A percentile compares a stretch with the other conserved stretches of the same genome.
phyloP scores from a whole-genome alignment of 2,888 invertebrate species.

The Epirrhoe alternata region DNA sequence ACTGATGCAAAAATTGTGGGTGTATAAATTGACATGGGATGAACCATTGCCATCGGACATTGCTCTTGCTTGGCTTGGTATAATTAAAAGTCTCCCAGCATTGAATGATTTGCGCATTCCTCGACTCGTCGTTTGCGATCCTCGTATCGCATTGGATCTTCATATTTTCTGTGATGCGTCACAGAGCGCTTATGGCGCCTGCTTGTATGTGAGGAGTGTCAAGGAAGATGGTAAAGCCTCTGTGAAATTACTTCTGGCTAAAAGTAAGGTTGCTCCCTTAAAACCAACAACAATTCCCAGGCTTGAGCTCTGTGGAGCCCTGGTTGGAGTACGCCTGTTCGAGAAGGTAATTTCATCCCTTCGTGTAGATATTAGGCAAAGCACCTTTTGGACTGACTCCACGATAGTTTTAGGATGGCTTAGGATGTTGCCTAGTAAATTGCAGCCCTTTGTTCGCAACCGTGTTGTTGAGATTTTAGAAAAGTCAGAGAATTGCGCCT shows the following conservation, averaged over 20 bases:
- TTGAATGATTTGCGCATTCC: conserved; percentile 42
- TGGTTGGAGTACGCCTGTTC: conserved; percentile 46
- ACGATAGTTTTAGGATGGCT: conserved; percentile 50
- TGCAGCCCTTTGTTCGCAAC: conserved; percentile 49
- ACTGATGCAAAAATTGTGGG: conserved; percentile 46
- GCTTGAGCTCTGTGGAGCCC: conserved; percentile 51
- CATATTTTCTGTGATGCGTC: conserved; percentile 51
- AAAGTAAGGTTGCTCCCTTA: conserved; percentile 46
- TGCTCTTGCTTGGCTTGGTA: neutral
- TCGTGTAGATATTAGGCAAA: conserved; percentile 23
- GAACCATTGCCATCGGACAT: conserved; percentile 25
- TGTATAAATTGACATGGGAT: conserved; percentile 44
- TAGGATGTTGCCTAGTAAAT: conserved; percentile 39
- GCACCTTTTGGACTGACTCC: conserved; percentile 49
- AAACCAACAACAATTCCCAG: conserved; percentile 49
- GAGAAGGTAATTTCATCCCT: conserved; percentile 42
- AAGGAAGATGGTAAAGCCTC: conserved; percentile 24
- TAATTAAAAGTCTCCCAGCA: conserved; percentile 21
- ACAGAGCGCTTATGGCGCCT: conserved; percentile 48
- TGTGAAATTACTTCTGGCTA: conserved; percentile 42
- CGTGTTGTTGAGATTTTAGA: conserved; percentile 47
- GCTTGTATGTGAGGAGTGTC: conserved; percentile 42
- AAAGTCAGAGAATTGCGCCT: conserved; percentile 26
- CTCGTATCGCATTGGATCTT: conserved; percentile 33
- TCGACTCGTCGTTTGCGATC: conserved; percentile 40